Conservation (phyloP, 2,888 invertebrate genomes). For the Empis stercorea region DNA sequence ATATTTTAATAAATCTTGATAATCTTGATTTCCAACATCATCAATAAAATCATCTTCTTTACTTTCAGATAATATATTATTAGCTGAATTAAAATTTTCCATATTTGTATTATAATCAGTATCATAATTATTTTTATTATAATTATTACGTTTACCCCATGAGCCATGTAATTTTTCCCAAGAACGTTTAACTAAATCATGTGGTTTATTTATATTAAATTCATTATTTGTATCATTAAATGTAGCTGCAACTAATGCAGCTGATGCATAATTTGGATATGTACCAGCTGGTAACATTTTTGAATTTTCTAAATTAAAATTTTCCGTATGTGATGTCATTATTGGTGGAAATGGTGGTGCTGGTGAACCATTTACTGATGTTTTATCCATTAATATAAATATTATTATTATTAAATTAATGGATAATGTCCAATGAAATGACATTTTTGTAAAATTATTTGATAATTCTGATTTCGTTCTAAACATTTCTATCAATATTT, state of each 20-base stretch:
- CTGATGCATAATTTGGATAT: neutral
- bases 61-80: constrained; percentile 12
- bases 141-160: constrained; percentile 50
- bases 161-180: constrained; percentile 56
- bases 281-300: neutral
- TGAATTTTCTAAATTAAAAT: neutral
- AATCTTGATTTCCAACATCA: neutral
- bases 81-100: constrained; percentile 14
- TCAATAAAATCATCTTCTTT: constrained; percentile 9
- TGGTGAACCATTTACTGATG: neutral
- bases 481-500: too few relatives aligned
- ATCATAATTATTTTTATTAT: constrained; percentile 8
- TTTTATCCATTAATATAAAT: neutral
- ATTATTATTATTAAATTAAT: neutral
- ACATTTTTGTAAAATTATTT: too few relatives aligned
- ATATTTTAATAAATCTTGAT: neutral
- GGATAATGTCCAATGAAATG: neutral
- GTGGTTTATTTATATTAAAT: too few relatives aligned
- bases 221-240: neutral
- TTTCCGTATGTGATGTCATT: neutral
- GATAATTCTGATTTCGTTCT: too few relatives aligned
- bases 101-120: constrained; percentile 17
- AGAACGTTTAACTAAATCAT: constrained; percentile 36
- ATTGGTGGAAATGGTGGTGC: neutral
- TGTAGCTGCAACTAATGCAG: neutral